Percentiles rank a stretch among this genome's conserved stretches.
These are phyloP conservation scores for Panurus biarmicus DNA, from an alignment of 2,113 vertebrate genomes.

Conservation along the genomic window DNA sequence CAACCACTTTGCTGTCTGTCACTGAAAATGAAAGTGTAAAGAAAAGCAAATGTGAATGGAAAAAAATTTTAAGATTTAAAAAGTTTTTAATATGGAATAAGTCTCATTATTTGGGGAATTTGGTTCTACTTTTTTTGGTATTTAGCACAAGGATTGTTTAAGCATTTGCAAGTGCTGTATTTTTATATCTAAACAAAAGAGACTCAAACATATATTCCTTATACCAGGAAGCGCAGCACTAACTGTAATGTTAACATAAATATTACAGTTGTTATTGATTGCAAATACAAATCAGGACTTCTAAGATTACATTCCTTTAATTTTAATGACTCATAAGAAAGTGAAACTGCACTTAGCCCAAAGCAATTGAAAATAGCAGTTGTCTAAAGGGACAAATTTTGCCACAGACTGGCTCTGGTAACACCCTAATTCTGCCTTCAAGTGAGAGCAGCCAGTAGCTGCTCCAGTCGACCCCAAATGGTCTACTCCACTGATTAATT, in stretches of 20 bases:
- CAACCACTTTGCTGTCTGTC: neutral
- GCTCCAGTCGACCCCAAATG: neutral
- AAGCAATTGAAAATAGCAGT: neutral
- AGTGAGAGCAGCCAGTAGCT: neutral
- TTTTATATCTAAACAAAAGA: neutral
- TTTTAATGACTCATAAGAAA: neutral
- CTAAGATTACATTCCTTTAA: neutral
- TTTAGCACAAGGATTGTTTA: neutral
- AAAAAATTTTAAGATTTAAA: neutral
- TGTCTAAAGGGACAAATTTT: neutral
- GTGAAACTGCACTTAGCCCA: neutral
- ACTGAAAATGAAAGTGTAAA: neutral
- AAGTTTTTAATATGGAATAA: neutral
- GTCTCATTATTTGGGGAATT: neutral
- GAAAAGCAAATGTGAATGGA: neutral
- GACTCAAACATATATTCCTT: neutral
- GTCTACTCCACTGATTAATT: neutral
- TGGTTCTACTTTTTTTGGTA: neutral
- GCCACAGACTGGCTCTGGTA: neutral
- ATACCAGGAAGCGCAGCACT: neutral
- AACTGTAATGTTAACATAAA: neutral
- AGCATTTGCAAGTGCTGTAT: neutral
- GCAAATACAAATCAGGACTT: neutral
- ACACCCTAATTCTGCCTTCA: neutral
- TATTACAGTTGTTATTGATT: conserved; percentile 21